Evolutionary conservation across 1,140 invertebrate genomes (phyloP).

Genomic region (Zaprionus davidi): DNA sequence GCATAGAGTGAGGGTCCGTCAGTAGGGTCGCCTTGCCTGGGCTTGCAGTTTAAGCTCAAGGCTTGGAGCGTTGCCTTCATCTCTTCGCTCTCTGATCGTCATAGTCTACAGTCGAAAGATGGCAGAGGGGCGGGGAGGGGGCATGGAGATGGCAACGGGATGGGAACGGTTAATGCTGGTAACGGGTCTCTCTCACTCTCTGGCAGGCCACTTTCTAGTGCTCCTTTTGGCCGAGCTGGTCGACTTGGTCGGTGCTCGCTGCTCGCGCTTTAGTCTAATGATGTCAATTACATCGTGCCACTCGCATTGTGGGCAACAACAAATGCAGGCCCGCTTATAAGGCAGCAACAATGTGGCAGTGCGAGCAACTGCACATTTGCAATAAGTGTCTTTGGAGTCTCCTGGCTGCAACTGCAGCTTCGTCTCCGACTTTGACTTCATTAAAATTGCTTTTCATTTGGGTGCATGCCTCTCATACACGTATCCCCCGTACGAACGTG

Average conservation of each 20-base stretch:
- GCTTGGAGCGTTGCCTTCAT: not conserved
- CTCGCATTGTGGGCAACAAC: constrained; percentile 77
- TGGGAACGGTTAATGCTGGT: constrained; percentile 38
- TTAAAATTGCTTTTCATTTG: constrained; percentile 78
- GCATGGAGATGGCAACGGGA: constrained; percentile 10
- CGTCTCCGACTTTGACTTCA: constrained; percentile 63
- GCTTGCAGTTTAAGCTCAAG: not conserved
- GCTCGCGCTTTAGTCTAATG: constrained; percentile 79
- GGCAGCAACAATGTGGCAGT: constrained; percentile 71
- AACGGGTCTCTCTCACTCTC: constrained; percentile 37
- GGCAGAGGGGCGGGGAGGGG: not conserved
- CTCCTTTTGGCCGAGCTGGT: constrained; percentile 52
- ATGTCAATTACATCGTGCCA: constrained; percentile 81
- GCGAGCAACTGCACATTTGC: constrained; percentile 43
- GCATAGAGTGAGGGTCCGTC: constrained; percentile 49
- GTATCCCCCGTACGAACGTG: not conserved
- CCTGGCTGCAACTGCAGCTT: constrained; percentile 26
- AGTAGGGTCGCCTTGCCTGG: not conserved
- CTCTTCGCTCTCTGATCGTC: constrained; percentile 12
- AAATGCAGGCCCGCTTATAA: constrained; percentile 74
- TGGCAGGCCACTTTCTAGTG: constrained; percentile 70
- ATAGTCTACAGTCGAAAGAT: constrained; percentile 14
- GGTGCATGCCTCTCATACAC: constrained; percentile 55
- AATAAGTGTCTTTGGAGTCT: constrained; percentile 46
- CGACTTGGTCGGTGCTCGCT: constrained; percentile 10